Percentiles rank a stretch among this genome's conserved stretches.
Conservation (phyloP, 2,888 invertebrate genomes). For the Ellobium chinense region DNA sequence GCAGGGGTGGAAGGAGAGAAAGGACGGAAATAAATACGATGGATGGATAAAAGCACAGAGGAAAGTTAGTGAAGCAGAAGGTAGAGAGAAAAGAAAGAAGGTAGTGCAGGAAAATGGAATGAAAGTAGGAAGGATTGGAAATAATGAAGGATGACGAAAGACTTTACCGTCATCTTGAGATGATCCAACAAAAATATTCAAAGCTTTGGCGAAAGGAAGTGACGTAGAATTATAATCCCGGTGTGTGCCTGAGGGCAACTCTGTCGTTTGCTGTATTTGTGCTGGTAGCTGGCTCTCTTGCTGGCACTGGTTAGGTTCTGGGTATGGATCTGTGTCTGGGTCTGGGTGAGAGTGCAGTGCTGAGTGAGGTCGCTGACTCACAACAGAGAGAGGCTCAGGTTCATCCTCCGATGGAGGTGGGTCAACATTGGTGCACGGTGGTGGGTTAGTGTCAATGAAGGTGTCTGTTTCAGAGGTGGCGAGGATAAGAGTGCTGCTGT, state of each 20-base stretch:
- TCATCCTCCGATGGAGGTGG: too few species aligned
- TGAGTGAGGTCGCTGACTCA: too few species aligned
- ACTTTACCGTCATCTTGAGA: neutral
- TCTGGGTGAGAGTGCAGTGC: too few species aligned
- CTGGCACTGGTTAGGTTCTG: too few species aligned
- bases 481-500: too few species aligned
- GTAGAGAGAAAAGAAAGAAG: neutral
- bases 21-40: neutral
- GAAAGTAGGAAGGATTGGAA: neutral
- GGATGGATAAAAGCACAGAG: neutral
- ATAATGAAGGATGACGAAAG: too few species aligned
- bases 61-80: too few species aligned
- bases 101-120: neutral
- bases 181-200: neutral
- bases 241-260: neutral
- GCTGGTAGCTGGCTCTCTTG: neutral
- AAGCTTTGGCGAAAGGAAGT: neutral
- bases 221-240: neutral
- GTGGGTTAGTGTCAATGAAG: too few species aligned
- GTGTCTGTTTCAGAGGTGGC: too few species aligned
- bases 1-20: neutral
- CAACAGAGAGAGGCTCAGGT: too few species aligned
- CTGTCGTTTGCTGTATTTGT: neutral
- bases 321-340: too few species aligned
- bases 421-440: too few species aligned